Evolutionary conservation across 2,888 invertebrate genomes (phyloP), one percentile per base, ranked within the genome.

Genomic region (Exocentrus adspersus): DNA sequence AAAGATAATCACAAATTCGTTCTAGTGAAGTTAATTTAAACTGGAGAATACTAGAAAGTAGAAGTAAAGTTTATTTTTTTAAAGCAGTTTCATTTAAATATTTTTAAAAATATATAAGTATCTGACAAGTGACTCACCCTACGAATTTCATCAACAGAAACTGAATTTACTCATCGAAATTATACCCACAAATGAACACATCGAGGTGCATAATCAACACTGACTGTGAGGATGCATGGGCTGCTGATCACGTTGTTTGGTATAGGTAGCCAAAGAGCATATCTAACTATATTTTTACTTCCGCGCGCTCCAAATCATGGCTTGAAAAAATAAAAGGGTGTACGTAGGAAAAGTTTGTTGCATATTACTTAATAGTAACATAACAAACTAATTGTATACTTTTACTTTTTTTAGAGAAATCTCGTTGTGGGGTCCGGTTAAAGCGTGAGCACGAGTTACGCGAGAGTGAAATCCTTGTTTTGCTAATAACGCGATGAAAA

Each of bases 241-340:
- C 75, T 72, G 69, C 51, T 78, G 79, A 70, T 74, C 75, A 76
- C 73, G 74, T 65, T 73, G 75, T 77, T 76, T 77, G 74, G 68
- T 69, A 72, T 70, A 24, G 24, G 37, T 37, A 76, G 72, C 72
- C 76, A 75, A 76, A 78, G 73, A 75, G 74, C 78, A 77, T 77
- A 72, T 68, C 77, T 69, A 75, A 73, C 72, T 66, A 71, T 62
- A 61, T 62, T 67, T 65, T 45, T 50, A 59, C 53, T 68, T 65
- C 63, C 68, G 59, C 48, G 59, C 48, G 48, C 63, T 63, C 53
- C 67, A 62, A 67, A 60, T 59, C 60, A 57, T 54, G 54, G 64
- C 62, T 45, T 62, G n/a, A 62, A 67, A 63, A 64, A 62, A 56
- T 56, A 64, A 61, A 51, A 42, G 48, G 52, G 43, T 28, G 54